phyloP scores from a whole-genome alignment of 2,113 vertebrate species.

The Microtus ochrogaster region DNA sequence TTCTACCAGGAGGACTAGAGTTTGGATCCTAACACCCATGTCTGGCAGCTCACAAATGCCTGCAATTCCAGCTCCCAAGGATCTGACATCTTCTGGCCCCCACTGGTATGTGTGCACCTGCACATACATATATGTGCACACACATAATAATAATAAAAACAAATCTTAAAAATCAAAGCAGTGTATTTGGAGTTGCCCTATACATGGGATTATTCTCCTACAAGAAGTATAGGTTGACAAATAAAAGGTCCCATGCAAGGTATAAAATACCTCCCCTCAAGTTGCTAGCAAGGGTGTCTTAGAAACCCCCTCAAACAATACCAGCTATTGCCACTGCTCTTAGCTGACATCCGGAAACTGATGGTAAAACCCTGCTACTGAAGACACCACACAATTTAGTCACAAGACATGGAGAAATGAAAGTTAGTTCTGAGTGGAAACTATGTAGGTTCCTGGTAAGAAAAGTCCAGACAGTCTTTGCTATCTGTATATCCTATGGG shows the following conservation, averaged over 20 bases:
- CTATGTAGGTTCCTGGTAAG: not conserved
- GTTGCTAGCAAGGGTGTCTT: not conserved
- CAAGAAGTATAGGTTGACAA: not conserved
- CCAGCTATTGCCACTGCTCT: not conserved
- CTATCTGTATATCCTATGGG: not conserved
- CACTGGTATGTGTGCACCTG: not conserved
- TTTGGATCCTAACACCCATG: not conserved
- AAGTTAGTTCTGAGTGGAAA: not conserved
- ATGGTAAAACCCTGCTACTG: not conserved
- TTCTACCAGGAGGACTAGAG: not conserved
- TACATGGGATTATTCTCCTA: not conserved
- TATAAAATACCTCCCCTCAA: not conserved
- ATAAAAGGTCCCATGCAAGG: not conserved
- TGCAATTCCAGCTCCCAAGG: not conserved
- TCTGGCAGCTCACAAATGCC: not conserved
- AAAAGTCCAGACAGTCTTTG: not conserved
- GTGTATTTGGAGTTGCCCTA: not conserved
- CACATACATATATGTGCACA: not conserved
- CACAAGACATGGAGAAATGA: not conserved
- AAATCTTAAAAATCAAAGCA: not conserved
- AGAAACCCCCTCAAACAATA: not conserved
- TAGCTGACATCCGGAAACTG: not conserved
- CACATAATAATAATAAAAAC: not conserved
- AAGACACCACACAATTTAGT: not conserved
- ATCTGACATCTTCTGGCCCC: not conserved